A percentile compares a stretch with the other conserved stretches of the same genome.
These are phyloP conservation scores for Pavo muticus DNA, from an alignment of 2,113 vertebrate species.

Conservation along the genomic window DNA sequence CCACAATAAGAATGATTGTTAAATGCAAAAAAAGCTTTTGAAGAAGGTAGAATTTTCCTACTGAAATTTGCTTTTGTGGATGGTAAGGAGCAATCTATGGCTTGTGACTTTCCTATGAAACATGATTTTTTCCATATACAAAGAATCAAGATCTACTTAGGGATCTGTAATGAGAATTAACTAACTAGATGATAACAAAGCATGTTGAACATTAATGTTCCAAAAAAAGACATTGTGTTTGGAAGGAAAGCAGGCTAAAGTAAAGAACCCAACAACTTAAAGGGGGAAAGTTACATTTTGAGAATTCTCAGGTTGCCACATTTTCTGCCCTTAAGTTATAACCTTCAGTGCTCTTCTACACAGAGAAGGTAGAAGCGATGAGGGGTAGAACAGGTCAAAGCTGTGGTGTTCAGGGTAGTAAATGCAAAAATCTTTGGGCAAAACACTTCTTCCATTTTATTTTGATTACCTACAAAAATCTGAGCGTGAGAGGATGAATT, in stretches of 20 bases:
- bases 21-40: background rate
- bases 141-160: background rate
- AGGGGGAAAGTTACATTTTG: background rate
- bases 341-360: background rate
- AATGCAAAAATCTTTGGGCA: background rate
- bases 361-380: background rate
- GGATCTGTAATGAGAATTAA: background rate
- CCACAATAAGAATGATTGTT: background rate
- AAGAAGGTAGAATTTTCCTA: background rate
- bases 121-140: background rate
- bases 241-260: slow-evolving; percentile 6
- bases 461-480: background rate
- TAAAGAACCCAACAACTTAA: background rate
- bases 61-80: background rate
- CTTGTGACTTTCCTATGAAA: background rate
- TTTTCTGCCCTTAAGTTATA: background rate
- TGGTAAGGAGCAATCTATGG: background rate
- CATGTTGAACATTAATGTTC: background rate
- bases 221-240: background rate
- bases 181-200: background rate
- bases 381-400: background rate
- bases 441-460: background rate
- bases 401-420: background rate
- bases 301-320: background rate
- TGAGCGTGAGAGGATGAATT: background rate